Percentiles rank a stretch among this genome's conserved stretches.
Conservation (phyloP, 2,797 vertebrate species). For the Catamblyrhynchus diadema region DNA sequence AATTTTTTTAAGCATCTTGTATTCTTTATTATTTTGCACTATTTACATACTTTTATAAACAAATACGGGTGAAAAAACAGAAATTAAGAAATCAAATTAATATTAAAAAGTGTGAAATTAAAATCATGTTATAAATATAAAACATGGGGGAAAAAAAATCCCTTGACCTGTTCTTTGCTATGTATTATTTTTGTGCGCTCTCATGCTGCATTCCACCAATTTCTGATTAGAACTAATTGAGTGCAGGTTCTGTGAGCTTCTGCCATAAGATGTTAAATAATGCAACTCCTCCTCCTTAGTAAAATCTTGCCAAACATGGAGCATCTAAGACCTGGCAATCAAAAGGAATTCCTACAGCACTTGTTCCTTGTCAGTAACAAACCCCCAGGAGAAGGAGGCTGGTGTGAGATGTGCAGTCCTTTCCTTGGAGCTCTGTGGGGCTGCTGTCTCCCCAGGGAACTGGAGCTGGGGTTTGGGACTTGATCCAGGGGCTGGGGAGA, state of each 20-base stretch:
- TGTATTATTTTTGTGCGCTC: not conserved
- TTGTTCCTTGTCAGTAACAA: not conserved
- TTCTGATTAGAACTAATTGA: not conserved
- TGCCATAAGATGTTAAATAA: not conserved
- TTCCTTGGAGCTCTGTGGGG: not conserved
- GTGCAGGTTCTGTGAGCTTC: not conserved
- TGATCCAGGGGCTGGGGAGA: not conserved
- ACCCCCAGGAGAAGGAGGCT: not conserved
- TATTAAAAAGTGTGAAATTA: not conserved
- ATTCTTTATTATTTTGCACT: not conserved
- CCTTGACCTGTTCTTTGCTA: not conserved
- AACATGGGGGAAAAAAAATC: not conserved
- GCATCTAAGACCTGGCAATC: not conserved
- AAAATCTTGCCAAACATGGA: not conserved
- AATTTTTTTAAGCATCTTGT: not conserved
- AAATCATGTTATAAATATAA: not conserved
- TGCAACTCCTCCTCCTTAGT: not conserved
- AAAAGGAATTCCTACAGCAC: not conserved
- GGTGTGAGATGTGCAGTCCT: rapidly evolving
- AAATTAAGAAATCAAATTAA: not conserved
- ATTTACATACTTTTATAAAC: not conserved
- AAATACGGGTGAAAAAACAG: not conserved
- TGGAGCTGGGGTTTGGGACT: not conserved
- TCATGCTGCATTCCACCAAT: not conserved
- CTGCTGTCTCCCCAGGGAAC: not conserved